phyloP scores from a whole-genome alignment of 2,888 invertebrate genomes.

The Oscheius sp. region DNA sequence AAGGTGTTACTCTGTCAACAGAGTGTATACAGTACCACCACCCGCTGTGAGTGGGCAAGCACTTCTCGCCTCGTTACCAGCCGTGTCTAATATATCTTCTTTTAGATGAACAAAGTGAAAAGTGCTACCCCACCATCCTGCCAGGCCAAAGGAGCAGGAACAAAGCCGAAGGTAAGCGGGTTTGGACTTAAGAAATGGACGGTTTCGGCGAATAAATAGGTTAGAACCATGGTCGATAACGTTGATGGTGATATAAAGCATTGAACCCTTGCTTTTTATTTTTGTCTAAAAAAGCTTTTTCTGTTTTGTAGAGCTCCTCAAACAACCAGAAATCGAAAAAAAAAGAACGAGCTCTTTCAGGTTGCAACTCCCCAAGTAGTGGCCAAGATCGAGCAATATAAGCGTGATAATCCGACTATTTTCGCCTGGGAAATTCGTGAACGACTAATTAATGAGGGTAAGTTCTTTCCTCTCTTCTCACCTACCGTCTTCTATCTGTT shows the following conservation, averaged over 20 bases:
- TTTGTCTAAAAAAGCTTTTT: too few relatives aligned
- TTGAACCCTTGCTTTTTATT: too few relatives aligned
- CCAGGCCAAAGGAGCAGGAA: slow-evolving; percentile 48
- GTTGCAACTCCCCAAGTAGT: slow-evolving; percentile 97
- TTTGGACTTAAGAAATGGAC: neutral
- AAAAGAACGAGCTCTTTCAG: too few relatives aligned
- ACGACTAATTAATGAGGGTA: slow-evolving; percentile 92
- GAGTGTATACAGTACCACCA: slow-evolving; percentile 6
- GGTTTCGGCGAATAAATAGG: too few relatives aligned
- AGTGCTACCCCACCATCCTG: slow-evolving; percentile 6
- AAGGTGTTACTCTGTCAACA: slow-evolving; percentile 3
- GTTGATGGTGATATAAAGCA: too few relatives aligned
- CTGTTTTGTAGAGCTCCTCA: too few relatives aligned
- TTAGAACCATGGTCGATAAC: too few relatives aligned
- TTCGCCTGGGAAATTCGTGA: slow-evolving; percentile 99
- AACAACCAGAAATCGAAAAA: too few relatives aligned
- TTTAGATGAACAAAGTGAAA: slow-evolving; percentile 25
- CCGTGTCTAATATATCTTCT: neutral
- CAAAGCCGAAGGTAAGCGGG: slow-evolving; percentile 52
- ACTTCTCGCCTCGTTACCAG: neutral
- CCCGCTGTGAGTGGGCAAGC: slow-evolving; percentile 17
- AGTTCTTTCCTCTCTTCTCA: neutral
- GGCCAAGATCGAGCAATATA: slow-evolving; percentile 96
- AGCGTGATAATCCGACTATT: slow-evolving; percentile 95
- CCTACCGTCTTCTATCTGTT: too few relatives aligned